These are phyloP conservation scores for Aldabrachelys gigantea DNA, from an alignment of 2,113 vertebrate species.

Conservation along the genomic window DNA sequence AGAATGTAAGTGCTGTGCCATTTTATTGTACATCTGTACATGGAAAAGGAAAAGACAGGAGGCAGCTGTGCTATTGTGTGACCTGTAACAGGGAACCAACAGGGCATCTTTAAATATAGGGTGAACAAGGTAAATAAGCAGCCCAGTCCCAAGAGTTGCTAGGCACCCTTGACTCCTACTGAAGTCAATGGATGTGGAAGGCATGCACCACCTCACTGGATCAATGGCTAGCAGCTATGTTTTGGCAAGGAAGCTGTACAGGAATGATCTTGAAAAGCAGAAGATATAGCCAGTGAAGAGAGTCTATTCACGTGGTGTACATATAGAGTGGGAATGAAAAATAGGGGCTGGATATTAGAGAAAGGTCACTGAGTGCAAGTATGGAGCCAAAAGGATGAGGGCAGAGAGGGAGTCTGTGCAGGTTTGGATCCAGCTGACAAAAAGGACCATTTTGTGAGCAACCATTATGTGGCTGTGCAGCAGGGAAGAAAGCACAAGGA, in stretches of 20 bases:
- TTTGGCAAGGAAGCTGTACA: accelerated
- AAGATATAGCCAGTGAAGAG: neutral
- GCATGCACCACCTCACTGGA: neutral
- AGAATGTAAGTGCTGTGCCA: neutral
- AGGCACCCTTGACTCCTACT: neutral
- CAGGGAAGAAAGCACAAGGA: neutral
- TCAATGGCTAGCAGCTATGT: neutral
- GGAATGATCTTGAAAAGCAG: neutral
- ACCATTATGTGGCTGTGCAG: neutral
- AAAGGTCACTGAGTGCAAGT: no score
- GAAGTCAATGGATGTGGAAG: accelerated
- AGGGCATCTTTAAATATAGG: neutral
- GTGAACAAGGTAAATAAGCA: neutral
- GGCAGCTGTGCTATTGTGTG: accelerated
- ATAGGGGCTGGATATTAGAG: neutral
- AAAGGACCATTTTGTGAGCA: neutral
- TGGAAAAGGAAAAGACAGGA: neutral
- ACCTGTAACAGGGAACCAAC: neutral
- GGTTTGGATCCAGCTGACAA: neutral
- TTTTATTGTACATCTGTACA: neutral
- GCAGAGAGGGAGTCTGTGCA: neutral
- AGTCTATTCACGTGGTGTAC: neutral
- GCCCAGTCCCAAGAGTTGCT: neutral
- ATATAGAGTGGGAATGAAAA: neutral
- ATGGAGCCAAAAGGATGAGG: neutral